Percentiles rank a stretch among this genome's conserved stretches.
phyloP scores from a whole-genome alignment of 2,797 vertebrate species.

The Nannoperca obscura region DNA sequence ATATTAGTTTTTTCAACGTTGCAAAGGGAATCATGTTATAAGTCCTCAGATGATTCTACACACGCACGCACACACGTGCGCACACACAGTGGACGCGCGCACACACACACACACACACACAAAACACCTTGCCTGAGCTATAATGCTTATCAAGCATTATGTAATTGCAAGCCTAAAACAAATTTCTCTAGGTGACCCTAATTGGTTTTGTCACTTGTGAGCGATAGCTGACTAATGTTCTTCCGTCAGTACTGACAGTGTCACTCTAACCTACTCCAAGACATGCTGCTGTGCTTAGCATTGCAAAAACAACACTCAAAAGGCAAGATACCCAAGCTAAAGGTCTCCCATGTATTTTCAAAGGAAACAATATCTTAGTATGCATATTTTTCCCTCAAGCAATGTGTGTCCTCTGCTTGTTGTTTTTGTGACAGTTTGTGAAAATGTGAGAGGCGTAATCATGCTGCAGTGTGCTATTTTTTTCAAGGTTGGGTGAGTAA shows the following conservation, averaged over 20 bases:
- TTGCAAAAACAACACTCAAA: constrained; percentile 64
- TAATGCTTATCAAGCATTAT: constrained; percentile 78
- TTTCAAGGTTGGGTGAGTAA: constrained; percentile 74
- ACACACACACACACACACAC: constrained; percentile 21
- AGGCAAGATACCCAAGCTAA: constrained; percentile 70
- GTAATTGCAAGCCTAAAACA: constrained; percentile 76
- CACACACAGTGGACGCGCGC: constrained; percentile 15
- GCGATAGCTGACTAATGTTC: constrained; percentile 78
- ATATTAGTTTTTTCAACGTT: constrained; percentile 40
- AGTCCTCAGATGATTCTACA: constrained; percentile 57
- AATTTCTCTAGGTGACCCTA: constrained; percentile 71
- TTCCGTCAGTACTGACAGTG: constrained; percentile 67
- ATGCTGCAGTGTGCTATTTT: constrained; percentile 75
- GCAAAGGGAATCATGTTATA: constrained; percentile 59
- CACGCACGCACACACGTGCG: constrained; percentile 30
- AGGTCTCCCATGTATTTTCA: constrained; percentile 77
- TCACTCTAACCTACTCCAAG: constrained; percentile 70
- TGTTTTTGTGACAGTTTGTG: constrained; percentile 82
- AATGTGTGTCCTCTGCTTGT: constrained; percentile 77
- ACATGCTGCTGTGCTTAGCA: constrained; percentile 62
- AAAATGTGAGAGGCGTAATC: constrained; percentile 79
- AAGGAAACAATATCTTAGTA: constrained; percentile 81
- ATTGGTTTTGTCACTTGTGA: constrained; percentile 79
- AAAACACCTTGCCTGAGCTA: constrained; percentile 54
- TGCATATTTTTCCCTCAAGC: constrained; percentile 81